These are phyloP conservation scores for Crotalus adamanteus DNA, from an alignment of 2,797 vertebrate species.

Conservation along the genomic window DNA sequence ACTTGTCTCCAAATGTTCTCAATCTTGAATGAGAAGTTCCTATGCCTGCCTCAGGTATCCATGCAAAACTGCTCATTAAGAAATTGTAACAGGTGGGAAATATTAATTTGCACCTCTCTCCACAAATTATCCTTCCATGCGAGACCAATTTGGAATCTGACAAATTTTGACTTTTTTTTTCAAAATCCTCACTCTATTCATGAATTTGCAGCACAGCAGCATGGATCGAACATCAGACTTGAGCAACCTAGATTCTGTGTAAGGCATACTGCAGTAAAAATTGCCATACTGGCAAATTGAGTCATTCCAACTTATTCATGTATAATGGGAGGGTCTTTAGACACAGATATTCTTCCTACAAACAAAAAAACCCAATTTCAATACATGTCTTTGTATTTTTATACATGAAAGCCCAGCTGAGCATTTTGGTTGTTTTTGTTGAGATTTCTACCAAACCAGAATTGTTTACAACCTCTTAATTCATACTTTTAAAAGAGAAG, in stretches of 20 bases:
- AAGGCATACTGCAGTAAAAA: conserved; percentile 15
- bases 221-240: not conserved
- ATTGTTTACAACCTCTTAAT: conserved; percentile 17
- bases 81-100: not conserved
- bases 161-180: not conserved
- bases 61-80: not conserved
- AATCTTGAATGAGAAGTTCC: not conserved
- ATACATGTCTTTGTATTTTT: conserved; percentile 17
- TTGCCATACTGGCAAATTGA: not conserved
- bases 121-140: not conserved
- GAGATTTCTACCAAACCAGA: conserved; percentile 30
- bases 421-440: conserved; percentile 34
- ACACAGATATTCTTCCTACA: not conserved
- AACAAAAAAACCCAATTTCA: conserved; percentile 2
- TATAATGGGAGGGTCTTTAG: not conserved
- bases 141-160: not conserved
- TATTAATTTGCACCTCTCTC: not conserved
- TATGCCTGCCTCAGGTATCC: not conserved
- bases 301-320: conserved; percentile 10
- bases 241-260: not conserved
- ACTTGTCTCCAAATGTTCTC: not conserved
- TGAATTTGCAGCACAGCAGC: not conserved
- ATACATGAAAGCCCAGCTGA: conserved; percentile 20
- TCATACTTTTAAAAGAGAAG: conserved; percentile 50
- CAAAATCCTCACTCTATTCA: not conserved